phyloP scores from a whole-genome alignment of 2,797 vertebrate species.

The Numenius phaeopus region DNA sequence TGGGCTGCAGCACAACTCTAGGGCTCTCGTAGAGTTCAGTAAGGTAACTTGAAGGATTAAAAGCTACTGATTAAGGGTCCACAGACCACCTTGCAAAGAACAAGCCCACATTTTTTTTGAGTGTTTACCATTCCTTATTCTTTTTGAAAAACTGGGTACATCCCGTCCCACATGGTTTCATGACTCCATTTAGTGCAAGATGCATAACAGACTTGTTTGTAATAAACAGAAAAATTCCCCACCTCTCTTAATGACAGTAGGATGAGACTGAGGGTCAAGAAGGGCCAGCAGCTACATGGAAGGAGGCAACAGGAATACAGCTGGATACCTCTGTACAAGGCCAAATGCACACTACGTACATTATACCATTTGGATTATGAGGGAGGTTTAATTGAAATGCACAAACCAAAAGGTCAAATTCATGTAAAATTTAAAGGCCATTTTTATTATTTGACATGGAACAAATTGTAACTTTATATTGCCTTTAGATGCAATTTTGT shows the following conservation, averaged over 20 bases:
- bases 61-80: not conserved
- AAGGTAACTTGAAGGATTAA: not conserved
- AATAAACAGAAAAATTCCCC: not conserved
- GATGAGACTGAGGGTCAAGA: not conserved
- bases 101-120: not conserved
- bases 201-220: not conserved
- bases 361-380: conserved; percentile 59
- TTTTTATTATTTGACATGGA: conserved; percentile 83
- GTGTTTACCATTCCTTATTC: not conserved
- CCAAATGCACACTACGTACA: conserved; percentile 33
- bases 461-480: conserved; percentile 83
- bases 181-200: not conserved
- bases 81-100: not conserved
- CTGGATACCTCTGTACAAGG: not conserved
- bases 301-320: not conserved
- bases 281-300: not conserved
- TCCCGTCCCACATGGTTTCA: not conserved
- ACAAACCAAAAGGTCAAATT: conserved; percentile 82
- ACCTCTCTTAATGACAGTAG: not conserved
- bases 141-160: not conserved
- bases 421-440: conserved; percentile 83
- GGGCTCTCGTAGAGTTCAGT: not conserved
- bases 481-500: conserved; percentile 82
- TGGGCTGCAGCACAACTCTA: not conserved
- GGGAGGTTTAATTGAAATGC: conserved; percentile 80